Evolutionary conservation across 53 echinoderm and acorn worm genomes (phyloP).

Genomic region (Henricia sp.): DNA sequence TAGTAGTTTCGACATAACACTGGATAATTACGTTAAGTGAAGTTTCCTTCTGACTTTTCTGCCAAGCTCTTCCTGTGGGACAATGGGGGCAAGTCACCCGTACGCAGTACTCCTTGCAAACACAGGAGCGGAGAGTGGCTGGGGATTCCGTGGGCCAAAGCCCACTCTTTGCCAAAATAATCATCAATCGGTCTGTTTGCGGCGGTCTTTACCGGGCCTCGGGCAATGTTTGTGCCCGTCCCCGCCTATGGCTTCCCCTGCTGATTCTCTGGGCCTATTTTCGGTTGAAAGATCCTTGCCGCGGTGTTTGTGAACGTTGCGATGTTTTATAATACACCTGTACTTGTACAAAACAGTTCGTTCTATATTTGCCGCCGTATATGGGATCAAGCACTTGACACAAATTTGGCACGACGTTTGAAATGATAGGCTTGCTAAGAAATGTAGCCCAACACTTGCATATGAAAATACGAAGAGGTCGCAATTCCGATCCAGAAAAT

Average conservation of each 20-base stretch:
- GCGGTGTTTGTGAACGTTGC: not conserved
- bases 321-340: no score
- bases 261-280: constrained; percentile 14
- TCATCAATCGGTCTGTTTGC: constrained; percentile 18
- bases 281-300: constrained; percentile 16
- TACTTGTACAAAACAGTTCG: no score
- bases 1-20: no score
- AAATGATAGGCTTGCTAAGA: no score
- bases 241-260: constrained; percentile 31
- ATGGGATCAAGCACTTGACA: no score
- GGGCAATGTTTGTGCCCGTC: constrained; percentile 55
- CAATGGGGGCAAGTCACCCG: not conserved
- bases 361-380: no score
- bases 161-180: not conserved
- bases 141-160: not conserved
- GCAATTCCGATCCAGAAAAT: no score
- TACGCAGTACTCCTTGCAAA: not conserved
- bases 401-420: no score
- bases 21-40: not conserved
- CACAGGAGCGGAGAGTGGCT: not conserved
- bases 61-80: not conserved
- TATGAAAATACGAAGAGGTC: no score
- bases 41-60: constrained; percentile 8
- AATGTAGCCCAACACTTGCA: no score
- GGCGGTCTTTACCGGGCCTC: not conserved